phyloP scores from a whole-genome alignment of 2,113 vertebrate species.

The Nerophis lumbriciformis region DNA sequence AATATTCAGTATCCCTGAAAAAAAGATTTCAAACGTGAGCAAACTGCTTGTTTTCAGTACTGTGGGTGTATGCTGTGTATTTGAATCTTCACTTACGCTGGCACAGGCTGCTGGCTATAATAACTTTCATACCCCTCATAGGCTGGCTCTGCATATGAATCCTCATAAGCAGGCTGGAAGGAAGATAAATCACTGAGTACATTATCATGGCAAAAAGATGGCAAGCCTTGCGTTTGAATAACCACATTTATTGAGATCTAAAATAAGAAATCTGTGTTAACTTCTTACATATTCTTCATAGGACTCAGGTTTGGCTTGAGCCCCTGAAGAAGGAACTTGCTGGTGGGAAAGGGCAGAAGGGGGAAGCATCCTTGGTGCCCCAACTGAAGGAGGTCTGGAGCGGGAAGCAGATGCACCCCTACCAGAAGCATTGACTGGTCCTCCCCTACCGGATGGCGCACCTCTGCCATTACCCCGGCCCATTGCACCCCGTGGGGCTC shows the following conservation, averaged over 20 bases:
- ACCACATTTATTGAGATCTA: slow-evolving; percentile 6
- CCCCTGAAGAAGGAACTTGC: slow-evolving; percentile 58
- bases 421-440: slow-evolving; percentile 71
- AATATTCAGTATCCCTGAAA: slow-evolving; percentile 92
- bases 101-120: slow-evolving; percentile 85
- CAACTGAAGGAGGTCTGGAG: slow-evolving; percentile 77
- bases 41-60: neutral
- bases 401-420: slow-evolving; percentile 79
- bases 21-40: neutral
- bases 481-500: slow-evolving; percentile 79
- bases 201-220: slow-evolving; percentile 3
- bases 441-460: slow-evolving; percentile 77
- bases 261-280: slow-evolving; percentile 1
- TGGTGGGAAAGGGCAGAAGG: slow-evolving; percentile 70
- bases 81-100: slow-evolving; percentile 77
- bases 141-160: slow-evolving; percentile 82
- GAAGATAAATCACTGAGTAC: neutral
- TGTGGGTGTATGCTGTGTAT: no score
- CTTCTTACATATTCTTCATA: slow-evolving; percentile 90
- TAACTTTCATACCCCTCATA: slow-evolving; percentile 92
- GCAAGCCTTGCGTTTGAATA: neutral
- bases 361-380: slow-evolving; percentile 86
- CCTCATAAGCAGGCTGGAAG: slow-evolving; percentile 82
- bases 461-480: slow-evolving; percentile 80
- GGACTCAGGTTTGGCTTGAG: slow-evolving; percentile 74